A percentile compares a stretch with the other conserved stretches of the same genome.
Evolutionary conservation across 2,888 invertebrate genomes (phyloP).

Genomic region (Tuta absoluta): DNA sequence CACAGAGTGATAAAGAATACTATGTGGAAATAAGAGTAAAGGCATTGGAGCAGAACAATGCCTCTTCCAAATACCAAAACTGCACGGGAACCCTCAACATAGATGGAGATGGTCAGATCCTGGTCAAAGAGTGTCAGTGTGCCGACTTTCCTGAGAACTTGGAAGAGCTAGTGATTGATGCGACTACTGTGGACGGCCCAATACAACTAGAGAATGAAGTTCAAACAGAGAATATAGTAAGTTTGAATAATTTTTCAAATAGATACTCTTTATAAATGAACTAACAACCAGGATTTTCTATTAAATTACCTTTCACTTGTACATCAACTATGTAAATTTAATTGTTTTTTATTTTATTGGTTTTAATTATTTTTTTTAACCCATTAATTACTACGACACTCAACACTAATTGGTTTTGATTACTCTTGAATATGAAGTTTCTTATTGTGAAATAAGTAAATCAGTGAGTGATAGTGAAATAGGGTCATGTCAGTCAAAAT

Average conservation of each 20-base stretch:
- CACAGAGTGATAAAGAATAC: constrained; percentile 55
- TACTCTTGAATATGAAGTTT: too few species aligned
- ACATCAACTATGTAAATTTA: too few species aligned
- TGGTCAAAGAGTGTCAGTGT: constrained; percentile 41
- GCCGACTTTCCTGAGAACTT: constrained; percentile 13
- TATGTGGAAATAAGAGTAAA: constrained; percentile 56
- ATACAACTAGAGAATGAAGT: constrained; percentile 69
- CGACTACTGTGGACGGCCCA: constrained; percentile 36
- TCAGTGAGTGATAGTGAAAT: too few species aligned
- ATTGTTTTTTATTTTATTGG: background rate
- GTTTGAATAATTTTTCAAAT: constrained; percentile 36
- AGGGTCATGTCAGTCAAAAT: too few species aligned
- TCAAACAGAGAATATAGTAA: constrained; percentile 58
- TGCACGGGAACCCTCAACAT: constrained; percentile 60
- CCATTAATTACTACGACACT: background rate
- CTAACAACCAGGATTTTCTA: too few species aligned
- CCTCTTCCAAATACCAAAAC: constrained; percentile 51
- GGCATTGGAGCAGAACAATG: constrained; percentile 49
- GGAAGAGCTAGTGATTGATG: constrained; percentile 33
- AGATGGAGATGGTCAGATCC: constrained; percentile 43
- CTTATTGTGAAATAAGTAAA: too few species aligned
- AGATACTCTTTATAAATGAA: too few species aligned
- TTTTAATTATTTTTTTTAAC: background rate
- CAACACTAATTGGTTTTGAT: too few species aligned
- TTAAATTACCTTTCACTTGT: too few species aligned